These are phyloP conservation scores for Camponotus vicinus DNA, from an alignment of 1,140 invertebrate genomes.

Conservation along the genomic window DNA sequence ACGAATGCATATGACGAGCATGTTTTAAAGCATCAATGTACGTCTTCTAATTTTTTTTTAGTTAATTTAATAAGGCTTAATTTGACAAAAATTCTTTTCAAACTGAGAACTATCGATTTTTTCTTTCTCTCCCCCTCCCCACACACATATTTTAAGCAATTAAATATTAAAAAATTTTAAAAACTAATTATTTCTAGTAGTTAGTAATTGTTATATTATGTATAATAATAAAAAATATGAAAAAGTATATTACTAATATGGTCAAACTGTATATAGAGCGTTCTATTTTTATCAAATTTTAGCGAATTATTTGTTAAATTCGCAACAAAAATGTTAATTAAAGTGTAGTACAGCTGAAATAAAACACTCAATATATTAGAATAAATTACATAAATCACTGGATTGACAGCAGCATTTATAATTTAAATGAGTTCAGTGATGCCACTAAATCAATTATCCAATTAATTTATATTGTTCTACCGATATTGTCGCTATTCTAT, in stretches of 20 bases:
- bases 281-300: not conserved
- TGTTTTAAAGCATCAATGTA: not conserved
- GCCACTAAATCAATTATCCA: not conserved
- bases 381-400: conserved; percentile 5
- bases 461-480: conserved; percentile 31
- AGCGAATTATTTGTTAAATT: not conserved
- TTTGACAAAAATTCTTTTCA: not conserved
- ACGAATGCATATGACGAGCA: not conserved
- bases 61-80: not conserved
- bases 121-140: not conserved
- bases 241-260: not conserved
- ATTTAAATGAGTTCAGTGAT: conserved; percentile 15
- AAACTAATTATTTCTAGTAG: not conserved
- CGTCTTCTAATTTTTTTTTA: not conserved
- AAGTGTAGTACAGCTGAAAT: not conserved
- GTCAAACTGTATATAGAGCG: not conserved
- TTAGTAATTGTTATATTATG: not conserved
- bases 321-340: not conserved
- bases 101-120: not conserved
- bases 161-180: not conserved
- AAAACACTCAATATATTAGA: conserved; percentile 7
- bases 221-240: not conserved
- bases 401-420: conserved; percentile 34
- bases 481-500: conserved; percentile 7
- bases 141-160: not conserved